Conservation (phyloP, 2,888 invertebrate species). For the Meandrusa payeni region DNA sequence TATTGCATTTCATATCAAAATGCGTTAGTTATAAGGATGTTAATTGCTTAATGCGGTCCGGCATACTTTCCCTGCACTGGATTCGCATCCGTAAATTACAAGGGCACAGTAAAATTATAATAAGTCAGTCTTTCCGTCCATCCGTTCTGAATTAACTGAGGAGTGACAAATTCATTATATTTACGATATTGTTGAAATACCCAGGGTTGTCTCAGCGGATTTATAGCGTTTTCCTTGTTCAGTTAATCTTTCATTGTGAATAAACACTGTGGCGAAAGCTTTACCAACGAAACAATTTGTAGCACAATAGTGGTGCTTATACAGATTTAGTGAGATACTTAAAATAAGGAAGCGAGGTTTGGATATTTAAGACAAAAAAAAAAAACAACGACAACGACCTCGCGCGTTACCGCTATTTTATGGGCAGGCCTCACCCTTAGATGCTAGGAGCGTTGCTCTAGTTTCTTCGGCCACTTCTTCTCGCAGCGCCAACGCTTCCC, state of each 20-base stretch:
- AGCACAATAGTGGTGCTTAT: too few species aligned
- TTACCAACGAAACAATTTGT: too few species aligned
- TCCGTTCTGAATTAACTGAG: slow-evolving; percentile 45
- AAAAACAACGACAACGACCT: too few species aligned
- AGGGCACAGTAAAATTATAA: slow-evolving; percentile 44
- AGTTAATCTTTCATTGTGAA: slow-evolving; percentile 14
- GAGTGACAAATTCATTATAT: slow-evolving; percentile 59
- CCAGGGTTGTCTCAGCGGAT: slow-evolving; percentile 41
- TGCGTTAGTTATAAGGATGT: not conserved
- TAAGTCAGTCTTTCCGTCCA: slow-evolving; percentile 40
- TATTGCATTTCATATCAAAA: not conserved
- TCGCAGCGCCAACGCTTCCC: too few species aligned
- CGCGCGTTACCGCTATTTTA: too few species aligned
- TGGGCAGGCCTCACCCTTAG: too few species aligned
- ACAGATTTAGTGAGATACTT: too few species aligned
- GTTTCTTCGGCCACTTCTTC: too few species aligned
- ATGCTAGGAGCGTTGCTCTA: too few species aligned
- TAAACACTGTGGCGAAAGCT: slow-evolving; percentile 2
- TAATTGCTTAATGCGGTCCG: slow-evolving; percentile 3
- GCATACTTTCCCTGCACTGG: slow-evolving; percentile 25
- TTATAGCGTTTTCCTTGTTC: slow-evolving; percentile 25
- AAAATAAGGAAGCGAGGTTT: too few species aligned
- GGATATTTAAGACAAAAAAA: too few species aligned
- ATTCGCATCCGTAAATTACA: slow-evolving; percentile 30
- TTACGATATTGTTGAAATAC: slow-evolving; percentile 42